Base-by-base conservation (phyloP, 2,888 invertebrate genomes). In the Dolichopus griseipennis region DNA sequence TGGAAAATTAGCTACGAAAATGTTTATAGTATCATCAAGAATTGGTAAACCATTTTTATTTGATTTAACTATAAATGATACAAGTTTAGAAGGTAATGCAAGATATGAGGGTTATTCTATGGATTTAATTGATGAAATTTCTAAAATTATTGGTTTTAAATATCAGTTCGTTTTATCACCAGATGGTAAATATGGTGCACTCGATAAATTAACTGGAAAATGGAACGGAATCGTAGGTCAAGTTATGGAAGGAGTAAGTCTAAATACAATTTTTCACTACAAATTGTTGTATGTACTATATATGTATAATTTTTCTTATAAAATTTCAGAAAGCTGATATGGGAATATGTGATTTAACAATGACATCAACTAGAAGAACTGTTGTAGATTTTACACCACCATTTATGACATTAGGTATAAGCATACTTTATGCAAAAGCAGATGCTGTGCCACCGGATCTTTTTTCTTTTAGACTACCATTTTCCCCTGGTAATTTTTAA, bases 351-450 rank as follows among this genome's bases (percentile, higher is more conserved):
- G 97, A 98, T 78, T 83, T 99, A 72, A 97, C 98, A 2, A 97
- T 98, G 76, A 98, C 95, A 12, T 94, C 92, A 76, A 90, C 92
- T 69, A 84, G 98, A 67, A 89, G 96, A 73, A 87, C 89, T 74
- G 90, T 89, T 21, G 94, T 95, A 10, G 96, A 96, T 81, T 97
- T 97, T 81, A 95, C 95, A 0, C 95, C 95, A 82, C 98, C 98
- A 0, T 99, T 97, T 83, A 97, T 99, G 94, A 96, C 94, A 71
- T 83, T 98, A 70, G 95, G 93, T 84, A 94, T 95, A 73, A 92
- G 94, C 76, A 95, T 97, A 78, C 80, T 95, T 69, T 95, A 90
- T 83, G 87, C 90, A 70, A 92, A 92, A 76, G 89, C 95, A 6
- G 85, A 86, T 69, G 88, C 89, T 68, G 88, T 90, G 67, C 77